Evolutionary conservation across 2,113 vertebrate species (phyloP).

Genomic region (Cisticola juncidis): DNA sequence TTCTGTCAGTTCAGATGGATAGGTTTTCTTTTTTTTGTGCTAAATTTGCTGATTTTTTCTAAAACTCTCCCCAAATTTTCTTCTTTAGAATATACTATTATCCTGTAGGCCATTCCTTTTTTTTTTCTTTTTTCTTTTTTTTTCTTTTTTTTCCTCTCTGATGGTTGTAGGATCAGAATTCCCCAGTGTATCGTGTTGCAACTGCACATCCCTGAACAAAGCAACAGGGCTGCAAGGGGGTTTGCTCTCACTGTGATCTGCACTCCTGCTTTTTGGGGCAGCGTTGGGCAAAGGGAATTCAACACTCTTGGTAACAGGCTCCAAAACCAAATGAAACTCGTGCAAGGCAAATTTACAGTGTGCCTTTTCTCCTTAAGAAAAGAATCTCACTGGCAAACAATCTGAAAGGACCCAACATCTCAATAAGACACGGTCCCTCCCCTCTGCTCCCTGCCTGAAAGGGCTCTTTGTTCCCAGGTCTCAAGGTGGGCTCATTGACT

Average conservation of each 20-base stretch:
- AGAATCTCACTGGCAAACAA: not conserved
- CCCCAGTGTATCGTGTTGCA: not conserved
- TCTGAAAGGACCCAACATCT: slow-evolving; percentile 40
- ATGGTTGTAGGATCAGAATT: not conserved
- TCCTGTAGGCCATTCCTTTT: not conserved
- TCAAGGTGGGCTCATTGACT: slow-evolving; percentile 70
- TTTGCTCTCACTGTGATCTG: not conserved
- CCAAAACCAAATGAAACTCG: slow-evolving; percentile 5
- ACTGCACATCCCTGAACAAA: not conserved
- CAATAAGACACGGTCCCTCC: slow-evolving; percentile 39
- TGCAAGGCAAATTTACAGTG: not conserved
- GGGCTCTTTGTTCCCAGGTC: slow-evolving; percentile 62
- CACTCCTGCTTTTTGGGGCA: not conserved
- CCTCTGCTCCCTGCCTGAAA: slow-evolving; percentile 55
- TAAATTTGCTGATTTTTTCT: not conserved
- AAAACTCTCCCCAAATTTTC: not conserved
- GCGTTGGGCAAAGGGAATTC: not conserved
- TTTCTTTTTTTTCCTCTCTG: not conserved
- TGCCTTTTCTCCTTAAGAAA: not conserved
- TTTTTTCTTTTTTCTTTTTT: not conserved
- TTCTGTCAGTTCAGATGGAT: not conserved
- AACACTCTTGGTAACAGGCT: not conserved
- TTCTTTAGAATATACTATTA: not conserved
- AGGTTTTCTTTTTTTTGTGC: not conserved
- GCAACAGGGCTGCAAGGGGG: not conserved